phyloP scores from a whole-genome alignment of 2,888 invertebrate species.

The Limnephilus auricula region DNA sequence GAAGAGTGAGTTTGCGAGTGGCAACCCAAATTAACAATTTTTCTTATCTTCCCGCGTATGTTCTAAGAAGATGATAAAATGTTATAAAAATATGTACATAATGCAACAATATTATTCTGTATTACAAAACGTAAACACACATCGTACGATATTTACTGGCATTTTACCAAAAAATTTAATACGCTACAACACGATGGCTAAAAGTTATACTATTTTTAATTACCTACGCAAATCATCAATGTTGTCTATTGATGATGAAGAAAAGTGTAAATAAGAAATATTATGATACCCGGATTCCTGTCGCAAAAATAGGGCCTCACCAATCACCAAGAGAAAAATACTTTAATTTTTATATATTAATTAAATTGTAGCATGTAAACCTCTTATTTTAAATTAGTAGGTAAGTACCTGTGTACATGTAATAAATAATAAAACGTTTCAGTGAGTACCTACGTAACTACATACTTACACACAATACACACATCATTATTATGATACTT shows the following conservation, averaged over 20 bases:
- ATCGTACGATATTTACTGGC: slow-evolving; percentile 14
- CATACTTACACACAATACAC: too few relatives aligned
- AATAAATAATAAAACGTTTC: too few relatives aligned
- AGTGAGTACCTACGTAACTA: too few relatives aligned
- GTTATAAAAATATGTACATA: background rate
- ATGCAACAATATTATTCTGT: background rate
- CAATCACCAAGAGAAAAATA: too few relatives aligned
- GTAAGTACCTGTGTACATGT: too few relatives aligned
- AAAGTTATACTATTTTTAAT: background rate
- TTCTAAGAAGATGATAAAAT: background rate
- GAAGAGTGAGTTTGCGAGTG: background rate
- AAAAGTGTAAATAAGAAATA: background rate
- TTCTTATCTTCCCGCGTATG: background rate
- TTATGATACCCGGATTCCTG: too few relatives aligned
- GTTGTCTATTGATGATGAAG: background rate
- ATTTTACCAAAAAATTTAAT: slow-evolving; percentile 4
- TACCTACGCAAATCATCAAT: background rate
- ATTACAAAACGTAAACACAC: slow-evolving; percentile 4
- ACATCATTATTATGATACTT: too few relatives aligned
- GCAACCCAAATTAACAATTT: background rate
- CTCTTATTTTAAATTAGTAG: too few relatives aligned
- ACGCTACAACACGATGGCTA: background rate
- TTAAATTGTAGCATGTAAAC: too few relatives aligned
- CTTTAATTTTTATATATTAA: too few relatives aligned
- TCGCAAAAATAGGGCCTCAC: too few relatives aligned